These are phyloP conservation scores for Carassius auratus DNA, from an alignment of 2,113 vertebrate species.

Conservation along the genomic window DNA sequence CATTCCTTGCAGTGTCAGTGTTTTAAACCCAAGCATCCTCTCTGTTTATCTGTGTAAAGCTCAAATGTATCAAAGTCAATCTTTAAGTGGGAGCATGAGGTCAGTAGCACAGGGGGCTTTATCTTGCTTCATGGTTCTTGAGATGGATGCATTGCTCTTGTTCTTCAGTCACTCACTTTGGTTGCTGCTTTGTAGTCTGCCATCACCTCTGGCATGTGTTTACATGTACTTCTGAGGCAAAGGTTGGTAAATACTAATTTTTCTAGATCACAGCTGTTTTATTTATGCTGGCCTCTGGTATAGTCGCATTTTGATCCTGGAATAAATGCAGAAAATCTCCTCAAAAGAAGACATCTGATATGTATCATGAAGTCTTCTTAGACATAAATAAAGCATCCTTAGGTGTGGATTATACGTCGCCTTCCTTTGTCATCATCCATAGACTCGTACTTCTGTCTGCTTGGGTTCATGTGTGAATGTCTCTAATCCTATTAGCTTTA, in stretches of 20 bases:
- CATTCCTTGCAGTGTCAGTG: neutral
- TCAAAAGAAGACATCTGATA: neutral
- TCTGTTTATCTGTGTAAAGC: slow-evolving; percentile 36
- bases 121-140: slow-evolving; percentile 41
- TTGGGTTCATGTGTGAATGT: slow-evolving; percentile 1
- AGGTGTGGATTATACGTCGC: neutral
- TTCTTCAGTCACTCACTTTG: slow-evolving; percentile 18
- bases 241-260: neutral
- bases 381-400: neutral
- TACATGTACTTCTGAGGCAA: neutral
- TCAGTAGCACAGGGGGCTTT: slow-evolving; percentile 27
- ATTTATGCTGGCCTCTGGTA: slow-evolving; percentile 39
- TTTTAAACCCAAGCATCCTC: slow-evolving; percentile 28
- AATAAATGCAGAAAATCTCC: slow-evolving; percentile 1
- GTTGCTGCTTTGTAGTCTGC: slow-evolving; percentile 3
- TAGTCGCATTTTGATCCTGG: neutral
- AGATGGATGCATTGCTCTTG: neutral
- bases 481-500: slow-evolving; percentile 29
- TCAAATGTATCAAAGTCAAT: slow-evolving; percentile 47
- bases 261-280: slow-evolving; percentile 17
- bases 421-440: slow-evolving; percentile 12
- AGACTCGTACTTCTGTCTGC: neutral
- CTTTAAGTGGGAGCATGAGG: slow-evolving; percentile 35
- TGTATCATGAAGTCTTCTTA: neutral
- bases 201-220: neutral